These are phyloP conservation scores for Nephrotoma guestfalica DNA, from an alignment of 2,888 invertebrate species.

Conservation along the genomic window DNA sequence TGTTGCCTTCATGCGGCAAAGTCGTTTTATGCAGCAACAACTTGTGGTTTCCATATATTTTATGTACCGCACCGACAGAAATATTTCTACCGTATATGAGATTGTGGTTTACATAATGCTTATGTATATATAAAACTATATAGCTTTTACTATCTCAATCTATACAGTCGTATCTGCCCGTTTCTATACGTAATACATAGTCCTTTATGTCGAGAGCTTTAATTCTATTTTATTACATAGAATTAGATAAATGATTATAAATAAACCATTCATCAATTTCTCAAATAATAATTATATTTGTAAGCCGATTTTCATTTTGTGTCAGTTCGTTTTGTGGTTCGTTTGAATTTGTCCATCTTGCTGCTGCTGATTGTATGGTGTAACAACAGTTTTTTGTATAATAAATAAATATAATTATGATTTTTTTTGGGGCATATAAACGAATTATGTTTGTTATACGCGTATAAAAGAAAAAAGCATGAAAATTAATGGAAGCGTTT, in stretches of 20 bases:
- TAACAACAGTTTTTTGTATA: background rate
- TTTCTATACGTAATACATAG: background rate
- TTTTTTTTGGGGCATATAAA: background rate
- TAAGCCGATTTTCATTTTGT: background rate
- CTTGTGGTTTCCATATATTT: background rate
- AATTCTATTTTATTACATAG: background rate
- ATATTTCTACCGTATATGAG: background rate
- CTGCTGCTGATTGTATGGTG: background rate
- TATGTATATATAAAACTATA: background rate
- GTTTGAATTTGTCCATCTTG: background rate
- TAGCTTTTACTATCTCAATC: background rate
- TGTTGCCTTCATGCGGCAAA: background rate
- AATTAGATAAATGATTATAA: background rate
- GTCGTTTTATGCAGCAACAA: background rate
- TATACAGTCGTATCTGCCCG: background rate
- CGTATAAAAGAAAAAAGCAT: background rate
- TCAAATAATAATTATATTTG: background rate
- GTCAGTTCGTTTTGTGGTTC: no score
- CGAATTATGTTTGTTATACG: background rate
- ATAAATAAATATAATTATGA: background rate
- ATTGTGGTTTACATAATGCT: background rate
- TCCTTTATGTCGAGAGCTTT: background rate
- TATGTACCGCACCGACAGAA: background rate
- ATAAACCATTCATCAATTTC: background rate
- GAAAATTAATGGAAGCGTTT: background rate